A percentile compares a stretch with the other conserved stretches of the same genome.
Conservation (phyloP, 2,113 vertebrate species). For the Microcebus tavaratra region DNA sequence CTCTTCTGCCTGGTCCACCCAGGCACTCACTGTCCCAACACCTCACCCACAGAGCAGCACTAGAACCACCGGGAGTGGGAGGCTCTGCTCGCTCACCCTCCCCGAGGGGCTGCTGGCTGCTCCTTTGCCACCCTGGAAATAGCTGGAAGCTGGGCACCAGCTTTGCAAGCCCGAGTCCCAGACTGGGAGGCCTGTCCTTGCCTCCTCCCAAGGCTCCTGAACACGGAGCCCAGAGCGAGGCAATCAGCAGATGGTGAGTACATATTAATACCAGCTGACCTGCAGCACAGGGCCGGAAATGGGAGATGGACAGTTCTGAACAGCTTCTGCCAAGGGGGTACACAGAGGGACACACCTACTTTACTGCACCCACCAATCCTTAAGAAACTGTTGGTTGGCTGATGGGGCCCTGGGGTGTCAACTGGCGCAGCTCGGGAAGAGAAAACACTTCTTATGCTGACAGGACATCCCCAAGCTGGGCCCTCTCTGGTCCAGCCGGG, state of each 20-base stretch:
- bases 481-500: not conserved
- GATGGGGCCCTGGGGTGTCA: not conserved
- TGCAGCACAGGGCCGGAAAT: not conserved
- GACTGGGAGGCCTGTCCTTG: not conserved
- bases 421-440: not conserved
- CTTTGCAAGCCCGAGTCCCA: not conserved
- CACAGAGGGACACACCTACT: not conserved
- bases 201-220: not conserved
- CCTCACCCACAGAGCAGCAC: not conserved
- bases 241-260: not conserved
- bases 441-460: not conserved
- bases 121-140: not conserved
- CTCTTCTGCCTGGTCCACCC: not conserved
- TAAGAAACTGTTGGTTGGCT: not conserved
- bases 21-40: not conserved
- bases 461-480: not conserved
- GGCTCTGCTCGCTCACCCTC: not conserved
- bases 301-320: not conserved
- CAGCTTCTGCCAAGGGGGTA: not conserved
- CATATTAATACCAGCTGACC: not conserved
- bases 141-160: not conserved
- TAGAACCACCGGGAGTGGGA: accelerated
- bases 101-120: not conserved
- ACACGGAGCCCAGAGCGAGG: not conserved
- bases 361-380: not conserved